Conservation (phyloP, 2,888 invertebrate genomes). For the Parascotia fuliginaria region DNA sequence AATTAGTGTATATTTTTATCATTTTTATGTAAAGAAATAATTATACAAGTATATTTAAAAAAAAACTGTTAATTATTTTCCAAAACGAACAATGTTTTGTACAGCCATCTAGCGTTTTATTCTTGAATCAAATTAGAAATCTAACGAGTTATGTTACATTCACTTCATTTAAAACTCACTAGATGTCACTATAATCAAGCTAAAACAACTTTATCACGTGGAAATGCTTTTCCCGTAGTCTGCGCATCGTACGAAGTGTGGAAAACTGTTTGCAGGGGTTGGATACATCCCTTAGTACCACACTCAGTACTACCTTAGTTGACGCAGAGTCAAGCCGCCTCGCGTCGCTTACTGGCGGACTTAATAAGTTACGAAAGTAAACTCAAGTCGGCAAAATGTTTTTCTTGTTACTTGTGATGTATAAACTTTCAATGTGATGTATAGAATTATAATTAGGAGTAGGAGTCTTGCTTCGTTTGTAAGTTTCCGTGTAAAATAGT, state of each 20-base stretch:
- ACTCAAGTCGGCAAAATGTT: slow-evolving; percentile 40
- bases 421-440: slow-evolving; percentile 24
- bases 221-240: slow-evolving; percentile 70
- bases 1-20: too few relatives aligned
- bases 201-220: slow-evolving; percentile 56
- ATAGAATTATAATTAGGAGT: too few relatives aligned
- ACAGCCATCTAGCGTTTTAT: slow-evolving; percentile 17
- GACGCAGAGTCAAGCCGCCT: slow-evolving; percentile 55
- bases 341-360: slow-evolving; percentile 29
- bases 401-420: slow-evolving; percentile 21
- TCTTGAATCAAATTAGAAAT: background rate
- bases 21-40: too few relatives aligned
- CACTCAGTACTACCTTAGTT: slow-evolving; percentile 71
- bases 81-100: background rate
- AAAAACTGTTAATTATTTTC: background rate
- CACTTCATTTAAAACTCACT: slow-evolving; percentile 23
- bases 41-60: background rate
- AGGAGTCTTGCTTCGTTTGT: slow-evolving; percentile 8
- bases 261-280: slow-evolving; percentile 65
- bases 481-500: slow-evolving; percentile 33
- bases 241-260: slow-evolving; percentile 70
- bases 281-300: slow-evolving; percentile 67
- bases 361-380: slow-evolving; percentile 65
- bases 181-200: slow-evolving; percentile 54
- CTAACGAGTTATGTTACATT: background rate